phyloP scores from a whole-genome alignment of 1,140 invertebrate genomes.

The Arctopsyche grandis region DNA sequence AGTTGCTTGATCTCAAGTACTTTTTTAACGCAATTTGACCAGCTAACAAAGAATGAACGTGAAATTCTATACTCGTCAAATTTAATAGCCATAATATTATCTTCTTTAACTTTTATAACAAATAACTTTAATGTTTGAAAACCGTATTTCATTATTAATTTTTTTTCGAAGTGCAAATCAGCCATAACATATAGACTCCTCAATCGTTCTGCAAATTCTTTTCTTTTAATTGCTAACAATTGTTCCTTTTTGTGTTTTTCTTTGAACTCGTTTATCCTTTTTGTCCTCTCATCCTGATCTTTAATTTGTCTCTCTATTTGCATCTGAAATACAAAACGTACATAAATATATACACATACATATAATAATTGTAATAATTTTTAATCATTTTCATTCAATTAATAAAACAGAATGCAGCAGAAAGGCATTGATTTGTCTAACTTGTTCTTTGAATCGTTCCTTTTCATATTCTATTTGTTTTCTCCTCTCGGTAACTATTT shows the following conservation, averaged over 20 bases:
- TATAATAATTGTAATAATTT: constrained; percentile 14
- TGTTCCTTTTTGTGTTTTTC: constrained; percentile 70
- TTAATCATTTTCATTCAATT: too few species aligned
- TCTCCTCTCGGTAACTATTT: constrained; percentile 70
- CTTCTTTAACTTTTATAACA: constrained; percentile 64
- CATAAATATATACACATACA: too few species aligned
- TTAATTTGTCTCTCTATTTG: constrained; percentile 62
- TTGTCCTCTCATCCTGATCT: constrained; percentile 72
- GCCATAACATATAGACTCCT: constrained; percentile 67
- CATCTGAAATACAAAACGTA: constrained; percentile 55
- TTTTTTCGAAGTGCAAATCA: constrained; percentile 68
- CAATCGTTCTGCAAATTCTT: constrained; percentile 65
- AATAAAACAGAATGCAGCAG: not conserved
- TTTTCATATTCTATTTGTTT: constrained; percentile 70
- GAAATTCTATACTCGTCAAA: constrained; percentile 63
- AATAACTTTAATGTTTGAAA: constrained; percentile 65
- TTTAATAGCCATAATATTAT: constrained; percentile 63
- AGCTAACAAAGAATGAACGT: constrained; percentile 64
- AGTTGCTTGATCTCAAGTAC: constrained; percentile 63
- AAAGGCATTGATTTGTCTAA: too few species aligned
- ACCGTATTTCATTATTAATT: constrained; percentile 65
- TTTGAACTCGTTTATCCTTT: constrained; percentile 68
- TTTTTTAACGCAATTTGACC: constrained; percentile 65
- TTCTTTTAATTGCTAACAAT: constrained; percentile 68
- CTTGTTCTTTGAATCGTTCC: constrained; percentile 67